Conservation (phyloP, 2,888 invertebrate genomes). For the Epinotia ramella region DNA sequence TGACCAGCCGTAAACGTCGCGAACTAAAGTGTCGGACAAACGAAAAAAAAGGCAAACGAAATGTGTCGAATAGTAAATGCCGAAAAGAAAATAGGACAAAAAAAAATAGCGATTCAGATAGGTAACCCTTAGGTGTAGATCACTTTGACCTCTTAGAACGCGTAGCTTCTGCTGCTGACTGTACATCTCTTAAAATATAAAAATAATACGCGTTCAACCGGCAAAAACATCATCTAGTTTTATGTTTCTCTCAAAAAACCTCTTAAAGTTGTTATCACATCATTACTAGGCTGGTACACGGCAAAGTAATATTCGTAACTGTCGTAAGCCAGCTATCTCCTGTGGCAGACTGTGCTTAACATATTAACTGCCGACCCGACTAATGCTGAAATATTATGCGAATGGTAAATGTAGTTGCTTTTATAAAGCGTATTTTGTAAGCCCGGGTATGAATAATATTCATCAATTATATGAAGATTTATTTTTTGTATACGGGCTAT, state of each 20-base stretch:
- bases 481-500: not conserved
- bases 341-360: conserved; percentile 35
- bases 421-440: conserved; percentile 18
- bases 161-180: no score
- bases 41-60: no score
- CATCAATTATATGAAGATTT: not conserved
- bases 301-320: conserved; percentile 29
- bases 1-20: no score
- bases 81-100: no score
- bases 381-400: conserved; percentile 44
- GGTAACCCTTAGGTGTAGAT: no score
- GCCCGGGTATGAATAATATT: not conserved
- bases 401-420: conserved; percentile 30
- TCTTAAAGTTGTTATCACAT: conserved; percentile 35
- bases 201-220: not conserved
- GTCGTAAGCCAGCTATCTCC: conserved; percentile 42
- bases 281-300: conserved; percentile 28
- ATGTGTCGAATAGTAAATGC: no score
- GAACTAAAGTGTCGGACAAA: no score
- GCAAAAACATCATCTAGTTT: not conserved
- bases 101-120: no score
- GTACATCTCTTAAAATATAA: not conserved
- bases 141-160: no score
- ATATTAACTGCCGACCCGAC: conserved; percentile 37
- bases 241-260: conserved; percentile 8